Conservation (phyloP, 2,797 vertebrate species). For the Nothura maculosa region DNA sequence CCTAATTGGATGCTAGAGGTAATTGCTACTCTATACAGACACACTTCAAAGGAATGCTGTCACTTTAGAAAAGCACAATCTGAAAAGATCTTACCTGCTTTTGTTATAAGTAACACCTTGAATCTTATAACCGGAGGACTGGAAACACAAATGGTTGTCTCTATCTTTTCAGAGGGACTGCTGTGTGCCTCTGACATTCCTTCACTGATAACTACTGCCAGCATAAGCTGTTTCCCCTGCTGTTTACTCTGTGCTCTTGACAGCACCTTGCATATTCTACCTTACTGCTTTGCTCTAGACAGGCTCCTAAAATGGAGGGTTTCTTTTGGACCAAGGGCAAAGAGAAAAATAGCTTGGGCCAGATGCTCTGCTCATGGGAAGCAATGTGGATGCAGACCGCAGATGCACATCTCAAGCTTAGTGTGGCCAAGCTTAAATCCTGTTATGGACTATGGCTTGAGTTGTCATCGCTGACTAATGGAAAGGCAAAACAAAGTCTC, state of each 20-base stretch:
- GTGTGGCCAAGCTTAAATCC: not conserved
- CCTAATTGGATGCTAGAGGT: conserved; percentile 26
- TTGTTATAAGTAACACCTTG: not conserved
- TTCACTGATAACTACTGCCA: not conserved
- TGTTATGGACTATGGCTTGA: not conserved
- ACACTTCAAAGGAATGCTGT: conserved; percentile 48
- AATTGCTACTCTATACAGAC: conserved; percentile 39
- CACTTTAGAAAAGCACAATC: conserved; percentile 30
- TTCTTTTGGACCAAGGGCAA: not conserved
- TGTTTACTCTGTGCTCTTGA: not conserved
- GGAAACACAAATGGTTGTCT: not conserved
- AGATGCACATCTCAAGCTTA: not conserved
- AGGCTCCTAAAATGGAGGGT: not conserved
- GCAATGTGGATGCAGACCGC: not conserved
- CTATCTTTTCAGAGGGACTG: not conserved
- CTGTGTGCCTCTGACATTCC: not conserved
- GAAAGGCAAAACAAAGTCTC: not conserved
- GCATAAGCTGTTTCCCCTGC: not conserved
- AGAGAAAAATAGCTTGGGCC: not conserved
- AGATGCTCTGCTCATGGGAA: not conserved
- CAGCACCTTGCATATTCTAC: not conserved
- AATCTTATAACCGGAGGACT: not conserved
- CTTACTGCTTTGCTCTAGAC: not conserved
- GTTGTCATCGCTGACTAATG: not conserved
- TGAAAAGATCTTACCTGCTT: conserved; percentile 31